Percentiles rank a stretch among this genome's conserved stretches.
These are phyloP conservation scores for Camelus dromedarius DNA, from an alignment of 2,113 vertebrate species.

Conservation along the genomic window DNA sequence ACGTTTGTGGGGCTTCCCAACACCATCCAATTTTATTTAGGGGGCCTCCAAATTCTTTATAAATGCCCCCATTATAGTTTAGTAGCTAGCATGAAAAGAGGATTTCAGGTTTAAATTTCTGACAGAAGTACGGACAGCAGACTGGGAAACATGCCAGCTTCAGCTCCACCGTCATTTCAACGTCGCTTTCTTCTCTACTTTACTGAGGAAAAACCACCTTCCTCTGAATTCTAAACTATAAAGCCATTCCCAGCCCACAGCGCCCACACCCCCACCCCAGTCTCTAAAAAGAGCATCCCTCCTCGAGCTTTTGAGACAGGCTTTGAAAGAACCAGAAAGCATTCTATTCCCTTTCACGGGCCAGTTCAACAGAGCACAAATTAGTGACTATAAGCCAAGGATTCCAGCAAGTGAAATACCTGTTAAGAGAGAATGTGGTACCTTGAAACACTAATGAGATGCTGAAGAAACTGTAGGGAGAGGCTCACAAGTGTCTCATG, in stretches of 20 bases:
- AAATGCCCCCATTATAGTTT: neutral
- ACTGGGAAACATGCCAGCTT: neutral
- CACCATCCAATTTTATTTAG: neutral
- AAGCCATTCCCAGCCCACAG: neutral
- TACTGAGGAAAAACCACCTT: neutral
- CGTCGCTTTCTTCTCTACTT: neutral
- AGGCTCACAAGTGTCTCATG: rapidly evolving
- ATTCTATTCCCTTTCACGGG: neutral
- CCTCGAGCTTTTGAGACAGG: neutral
- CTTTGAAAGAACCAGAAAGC: neutral
- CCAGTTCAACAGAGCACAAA: neutral
- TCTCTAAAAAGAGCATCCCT: neutral
- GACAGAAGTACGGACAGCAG: neutral
- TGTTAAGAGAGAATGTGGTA: neutral
- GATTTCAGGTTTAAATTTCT: neutral
- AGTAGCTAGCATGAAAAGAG: neutral
- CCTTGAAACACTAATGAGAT: neutral
- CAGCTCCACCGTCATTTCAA: neutral
- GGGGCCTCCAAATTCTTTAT: neutral
- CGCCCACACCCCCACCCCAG: too few species aligned
- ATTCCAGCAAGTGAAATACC: neutral
- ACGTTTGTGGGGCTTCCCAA: neutral
- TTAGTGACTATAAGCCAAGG: neutral
- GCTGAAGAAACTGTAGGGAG: neutral
- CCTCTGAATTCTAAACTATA: neutral